These are phyloP conservation scores for Musca domestica DNA, from an alignment of 1,140 invertebrate species.

Conservation along the genomic window DNA sequence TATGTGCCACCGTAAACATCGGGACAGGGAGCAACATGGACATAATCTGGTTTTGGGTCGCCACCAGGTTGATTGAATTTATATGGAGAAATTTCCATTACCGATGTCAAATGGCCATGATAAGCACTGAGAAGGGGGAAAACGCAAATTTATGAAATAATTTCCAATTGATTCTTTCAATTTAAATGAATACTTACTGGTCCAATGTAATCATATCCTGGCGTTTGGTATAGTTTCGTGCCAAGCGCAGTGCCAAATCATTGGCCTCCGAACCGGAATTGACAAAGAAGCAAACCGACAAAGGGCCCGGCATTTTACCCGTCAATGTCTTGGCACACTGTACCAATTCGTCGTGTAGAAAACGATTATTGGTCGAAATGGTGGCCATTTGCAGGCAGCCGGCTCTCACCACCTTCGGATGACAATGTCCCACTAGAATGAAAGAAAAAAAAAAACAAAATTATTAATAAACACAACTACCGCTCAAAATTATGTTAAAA, in stretches of 20 bases:
- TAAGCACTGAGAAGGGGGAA: constrained; percentile 79
- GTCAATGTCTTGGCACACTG: constrained; percentile 84
- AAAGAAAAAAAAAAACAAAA: constrained; percentile 23
- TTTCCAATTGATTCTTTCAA: no score
- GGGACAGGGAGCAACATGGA: constrained; percentile 91
- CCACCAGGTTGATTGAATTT: constrained; percentile 88
- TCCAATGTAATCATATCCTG: constrained; percentile 91
- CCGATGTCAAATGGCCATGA: constrained; percentile 92
- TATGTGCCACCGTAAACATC: constrained; percentile 92
- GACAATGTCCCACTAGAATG: constrained; percentile 90
- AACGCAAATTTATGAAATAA: no score
- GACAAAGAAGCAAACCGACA: constrained; percentile 95
- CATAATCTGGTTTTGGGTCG: constrained; percentile 78
- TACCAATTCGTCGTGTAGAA: constrained; percentile 93
- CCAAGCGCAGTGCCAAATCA: constrained; percentile 90
- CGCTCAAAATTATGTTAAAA: no score
- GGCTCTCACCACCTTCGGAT: constrained; percentile 88
- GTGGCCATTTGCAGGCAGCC: constrained; percentile 84
- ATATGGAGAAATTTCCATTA: constrained; percentile 97
- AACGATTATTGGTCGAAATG: constrained; percentile 92
- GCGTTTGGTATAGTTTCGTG: constrained; percentile 82
- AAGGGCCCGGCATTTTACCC: constrained; percentile 70
- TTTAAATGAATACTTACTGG: constrained; percentile 74
- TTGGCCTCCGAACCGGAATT: constrained; percentile 99
- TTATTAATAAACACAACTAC: neutral